Evolutionary conservation across 2,888 invertebrate genomes (phyloP).

Genomic region (Prosapia bicincta): DNA sequence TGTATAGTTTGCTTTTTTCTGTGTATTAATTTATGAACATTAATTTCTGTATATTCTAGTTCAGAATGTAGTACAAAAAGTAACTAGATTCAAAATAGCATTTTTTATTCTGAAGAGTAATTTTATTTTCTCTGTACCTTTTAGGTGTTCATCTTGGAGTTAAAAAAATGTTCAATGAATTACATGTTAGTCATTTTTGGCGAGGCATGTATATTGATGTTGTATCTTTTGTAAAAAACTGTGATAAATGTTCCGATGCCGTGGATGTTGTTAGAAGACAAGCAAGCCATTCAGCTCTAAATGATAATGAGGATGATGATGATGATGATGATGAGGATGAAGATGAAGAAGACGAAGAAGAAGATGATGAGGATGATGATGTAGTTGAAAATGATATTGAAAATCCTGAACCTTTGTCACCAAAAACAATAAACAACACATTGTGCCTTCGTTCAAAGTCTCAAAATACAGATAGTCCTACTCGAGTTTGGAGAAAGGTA

Average conservation of each 20-base stretch:
- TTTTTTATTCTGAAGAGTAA: too few species aligned
- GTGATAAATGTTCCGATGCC: constrained; percentile 32
- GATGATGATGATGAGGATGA: too few species aligned
- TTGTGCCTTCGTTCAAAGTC: neutral
- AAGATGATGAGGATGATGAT: too few species aligned
- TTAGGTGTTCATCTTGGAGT: constrained; percentile 33
- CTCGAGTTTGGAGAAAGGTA: constrained; percentile 33
- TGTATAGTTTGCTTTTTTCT: too few species aligned
- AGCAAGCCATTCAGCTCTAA: neutral
- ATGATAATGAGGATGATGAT: neutral
- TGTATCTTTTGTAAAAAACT: constrained; percentile 34
- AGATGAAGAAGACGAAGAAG: too few species aligned
- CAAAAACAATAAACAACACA: neutral
- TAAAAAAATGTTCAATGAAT: constrained; percentile 33
- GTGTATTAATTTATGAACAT: too few species aligned
- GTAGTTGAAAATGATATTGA: constrained; percentile 10
- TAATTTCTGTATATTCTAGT: too few species aligned
- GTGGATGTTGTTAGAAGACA: constrained; percentile 10
- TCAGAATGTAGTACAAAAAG: too few species aligned
- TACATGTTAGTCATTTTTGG: constrained; percentile 34
- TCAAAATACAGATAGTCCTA: constrained; percentile 8
- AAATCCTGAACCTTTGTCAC: constrained; percentile 11
- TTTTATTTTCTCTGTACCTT: neutral
- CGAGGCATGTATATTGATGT: constrained; percentile 35
- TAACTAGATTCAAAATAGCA: too few species aligned